A percentile compares a stretch with the other conserved stretches of the same genome.
phyloP scores from a whole-genome alignment of 2,113 vertebrate species.

The Anolis sagrei region DNA sequence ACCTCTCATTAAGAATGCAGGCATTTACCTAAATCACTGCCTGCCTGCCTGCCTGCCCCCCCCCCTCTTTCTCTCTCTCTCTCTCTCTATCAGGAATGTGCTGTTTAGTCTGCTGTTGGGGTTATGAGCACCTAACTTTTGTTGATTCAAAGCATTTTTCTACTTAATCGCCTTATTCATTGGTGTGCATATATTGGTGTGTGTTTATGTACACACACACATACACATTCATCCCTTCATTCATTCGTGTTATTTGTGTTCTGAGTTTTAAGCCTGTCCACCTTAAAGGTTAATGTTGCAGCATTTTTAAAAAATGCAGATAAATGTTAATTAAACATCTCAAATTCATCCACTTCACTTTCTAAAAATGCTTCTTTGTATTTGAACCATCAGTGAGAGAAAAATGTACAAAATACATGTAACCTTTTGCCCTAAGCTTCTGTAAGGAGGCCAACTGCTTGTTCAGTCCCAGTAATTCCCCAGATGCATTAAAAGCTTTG shows the following conservation, averaged over 20 bases:
- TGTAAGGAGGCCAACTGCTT: neutral
- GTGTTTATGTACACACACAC: too few relatives aligned
- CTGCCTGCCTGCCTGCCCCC: too few relatives aligned
- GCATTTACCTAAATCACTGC: constrained; percentile 50
- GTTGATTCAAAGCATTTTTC: constrained; percentile 54
- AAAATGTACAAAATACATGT: neutral
- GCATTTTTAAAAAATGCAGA: constrained; percentile 23
- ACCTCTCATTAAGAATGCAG: constrained; percentile 44
- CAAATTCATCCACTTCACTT: too few relatives aligned
- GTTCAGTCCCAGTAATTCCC: neutral
- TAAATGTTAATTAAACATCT: constrained; percentile 33
- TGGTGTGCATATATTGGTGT: neutral
- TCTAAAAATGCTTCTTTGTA: too few relatives aligned
- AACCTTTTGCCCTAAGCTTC: neutral
- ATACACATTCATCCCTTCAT: too few relatives aligned
- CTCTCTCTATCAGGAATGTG: constrained; percentile 27
- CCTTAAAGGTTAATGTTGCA: constrained; percentile 19
- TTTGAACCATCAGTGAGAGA: neutral
- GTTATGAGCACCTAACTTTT: constrained; percentile 29
- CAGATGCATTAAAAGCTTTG: neutral
- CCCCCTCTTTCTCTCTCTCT: constrained; percentile 36
- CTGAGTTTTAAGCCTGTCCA: neutral
- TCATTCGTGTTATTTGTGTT: neutral
- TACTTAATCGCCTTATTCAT: constrained; percentile 31
- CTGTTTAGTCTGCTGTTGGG: constrained; percentile 42